phyloP scores from a whole-genome alignment of 2,797 vertebrate genomes.

The Falco naumanni region DNA sequence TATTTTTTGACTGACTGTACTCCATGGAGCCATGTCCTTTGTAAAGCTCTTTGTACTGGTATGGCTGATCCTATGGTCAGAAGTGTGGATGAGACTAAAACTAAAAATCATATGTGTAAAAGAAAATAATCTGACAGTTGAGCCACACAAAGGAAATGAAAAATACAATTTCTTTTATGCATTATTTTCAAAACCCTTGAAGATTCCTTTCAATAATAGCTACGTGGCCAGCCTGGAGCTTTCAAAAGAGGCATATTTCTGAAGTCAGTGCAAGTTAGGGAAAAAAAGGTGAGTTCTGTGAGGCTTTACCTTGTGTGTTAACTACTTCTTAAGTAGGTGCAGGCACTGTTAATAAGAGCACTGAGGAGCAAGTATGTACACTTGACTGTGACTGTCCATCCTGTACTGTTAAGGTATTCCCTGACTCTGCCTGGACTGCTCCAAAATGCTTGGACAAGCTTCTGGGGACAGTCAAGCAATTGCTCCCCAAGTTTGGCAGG shows the following conservation, averaged over 20 bases:
- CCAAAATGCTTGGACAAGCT: not conserved
- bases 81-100: not conserved
- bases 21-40: not conserved
- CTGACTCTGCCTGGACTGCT: not conserved
- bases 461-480: not conserved
- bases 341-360: rapidly evolving
- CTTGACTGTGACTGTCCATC: not conserved
- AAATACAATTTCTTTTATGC: not conserved
- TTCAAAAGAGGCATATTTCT: not conserved
- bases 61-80: not conserved
- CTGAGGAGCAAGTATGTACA: not conserved
- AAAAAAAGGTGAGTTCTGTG: not conserved
- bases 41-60: not conserved
- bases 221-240: not conserved
- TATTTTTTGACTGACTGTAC: not conserved
- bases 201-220: not conserved
- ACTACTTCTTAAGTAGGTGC: not conserved
- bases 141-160: not conserved
- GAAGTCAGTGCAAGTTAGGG: not conserved
- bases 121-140: not conserved
- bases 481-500: not conserved
- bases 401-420: not conserved
- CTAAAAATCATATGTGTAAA: not conserved
- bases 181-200: not conserved
- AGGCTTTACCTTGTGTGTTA: not conserved